Base-by-base conservation (phyloP, 2,113 vertebrate species). In the Plecotus auritus region DNA sequence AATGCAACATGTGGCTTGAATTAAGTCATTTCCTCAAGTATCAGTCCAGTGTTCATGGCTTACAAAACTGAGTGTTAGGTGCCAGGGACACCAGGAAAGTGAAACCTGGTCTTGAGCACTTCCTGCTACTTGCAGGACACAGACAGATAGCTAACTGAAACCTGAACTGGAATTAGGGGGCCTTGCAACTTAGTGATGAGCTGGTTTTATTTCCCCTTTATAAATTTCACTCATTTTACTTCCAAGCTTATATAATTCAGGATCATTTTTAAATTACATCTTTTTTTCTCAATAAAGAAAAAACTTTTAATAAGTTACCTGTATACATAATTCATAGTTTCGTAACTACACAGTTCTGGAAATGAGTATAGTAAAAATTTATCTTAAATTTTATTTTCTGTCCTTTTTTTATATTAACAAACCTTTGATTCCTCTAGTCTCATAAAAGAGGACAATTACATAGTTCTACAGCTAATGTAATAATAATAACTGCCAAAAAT, bases 241-340 rank as follows among this genome's bases (percentile, higher is more conserved):
- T 83, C 61, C 13, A 93, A 67, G 22, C 49, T 56, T 85, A 22
- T n/a, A 42, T 81, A 54, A 61, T 80, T 70, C 47, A 42, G 23
- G 26, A 76, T 2, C 32, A 81, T 51, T 87, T 87, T 82, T 84
- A 76, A 88, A 88, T 61, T 90, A 88, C 12, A 91, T 72, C 77
- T 89, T 93, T 64, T 14, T 67, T 76, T 64, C 11, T 90, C 49
- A 49, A 20, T 47, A 80, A 69, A 37, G 47, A 61, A 86, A 85
- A 85, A 37, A 72, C 40, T 87, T 94, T 94, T 69, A 86, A 35
- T 54, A 78, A 69, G 26, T 69, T 88, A 69, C 26, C 28, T 64
- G 7, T 18, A 56, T 74, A 28, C 26, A 88, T 80, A 73, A 92
- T 64, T 93, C 54, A 94, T 70, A 54, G 9, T 85, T 56, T 78